Evolutionary conservation across 2,888 invertebrate genomes (phyloP), one percentile per base, ranked within the genome.

Genomic region (Achlya flavicornis): DNA sequence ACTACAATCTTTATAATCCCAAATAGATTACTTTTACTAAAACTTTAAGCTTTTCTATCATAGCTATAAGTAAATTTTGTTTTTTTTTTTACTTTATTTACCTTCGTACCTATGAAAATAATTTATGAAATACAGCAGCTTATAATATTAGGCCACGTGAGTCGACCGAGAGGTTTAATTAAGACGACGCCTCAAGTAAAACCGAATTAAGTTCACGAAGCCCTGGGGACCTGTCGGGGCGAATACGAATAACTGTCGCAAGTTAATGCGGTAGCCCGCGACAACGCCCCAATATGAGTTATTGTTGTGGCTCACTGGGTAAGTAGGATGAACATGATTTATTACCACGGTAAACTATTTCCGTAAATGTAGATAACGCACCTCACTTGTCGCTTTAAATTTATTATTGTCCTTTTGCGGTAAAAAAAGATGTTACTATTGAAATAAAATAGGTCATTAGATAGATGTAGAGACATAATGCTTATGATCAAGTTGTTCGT

Each of bases 161-260:
- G 72, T 60, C 67, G 63, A 58, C 65, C 63, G 68, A 71, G 65
- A 48, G 73, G 62, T 72, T 89, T 90, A 90, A 91, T 91, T 90
- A 90, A 87, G 83, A 79, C 79, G 77, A 79, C 81, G 82, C 77
- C 76, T 84, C 79, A 80, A 86, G 87, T 81, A 78, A 82, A 86
- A 82, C 84, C 79, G 75, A 86, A 85, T 87, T 85, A 87, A 83
- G 85, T 85, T 83, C 74, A 10, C 76, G 73, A 66, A 77, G 84
- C 86, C 80, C 85, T 53, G 65, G 84, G 83, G 86, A 81, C 76
- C 67, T 62, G 61, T 65, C 64, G 68, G 70, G 66, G 60, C 61
- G 69, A 53, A 53, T 53, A 53, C 53, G 67, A 69, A 71, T 73
- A 74, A 75, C 78, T 78, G 76, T 77, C 57, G 4, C 61, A 57